Percentiles rank a stretch among this genome's conserved stretches.
phyloP scores from a whole-genome alignment of 2,888 invertebrate species.

The Argyresthia goedartella region DNA sequence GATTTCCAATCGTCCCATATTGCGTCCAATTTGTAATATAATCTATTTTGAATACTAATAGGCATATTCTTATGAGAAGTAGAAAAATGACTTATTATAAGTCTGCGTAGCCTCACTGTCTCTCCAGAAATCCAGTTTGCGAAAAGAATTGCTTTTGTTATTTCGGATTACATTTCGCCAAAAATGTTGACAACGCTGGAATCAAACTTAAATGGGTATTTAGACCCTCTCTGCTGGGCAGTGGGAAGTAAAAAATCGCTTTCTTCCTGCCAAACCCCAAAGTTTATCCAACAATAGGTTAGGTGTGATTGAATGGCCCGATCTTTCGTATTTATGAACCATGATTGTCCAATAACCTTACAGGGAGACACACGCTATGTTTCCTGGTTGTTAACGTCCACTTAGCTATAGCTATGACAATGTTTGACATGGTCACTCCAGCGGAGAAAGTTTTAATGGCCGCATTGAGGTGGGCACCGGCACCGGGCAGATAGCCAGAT shows the following conservation, averaged over 20 bases:
- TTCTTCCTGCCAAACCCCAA: not conserved
- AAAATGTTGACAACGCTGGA: no score
- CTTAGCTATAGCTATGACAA: not conserved
- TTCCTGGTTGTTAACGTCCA: not conserved
- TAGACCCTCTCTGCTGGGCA: not conserved
- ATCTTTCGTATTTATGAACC: not conserved
- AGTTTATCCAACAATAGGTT: not conserved
- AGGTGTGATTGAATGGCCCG: not conserved
- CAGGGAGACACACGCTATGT: not conserved
- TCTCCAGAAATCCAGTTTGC: no score
- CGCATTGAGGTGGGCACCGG: conserved; percentile 22
- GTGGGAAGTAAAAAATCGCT: not conserved
- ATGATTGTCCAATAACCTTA: not conserved
- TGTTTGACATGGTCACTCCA: not conserved
- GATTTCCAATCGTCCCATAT: no score
- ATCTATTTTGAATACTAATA: no score
- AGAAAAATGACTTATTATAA: no score
- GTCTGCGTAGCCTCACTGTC: no score
- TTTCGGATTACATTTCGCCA: no score
- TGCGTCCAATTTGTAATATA: no score
- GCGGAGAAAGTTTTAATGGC: conserved; percentile 41
- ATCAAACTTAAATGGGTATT: not conserved
- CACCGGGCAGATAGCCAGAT: conserved; percentile 11
- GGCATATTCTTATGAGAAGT: no score
- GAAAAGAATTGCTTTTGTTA: no score